These are phyloP conservation scores for Sphaeridia pumilis DNA, from an alignment of 2,888 invertebrate species.

Conservation along the genomic window DNA sequence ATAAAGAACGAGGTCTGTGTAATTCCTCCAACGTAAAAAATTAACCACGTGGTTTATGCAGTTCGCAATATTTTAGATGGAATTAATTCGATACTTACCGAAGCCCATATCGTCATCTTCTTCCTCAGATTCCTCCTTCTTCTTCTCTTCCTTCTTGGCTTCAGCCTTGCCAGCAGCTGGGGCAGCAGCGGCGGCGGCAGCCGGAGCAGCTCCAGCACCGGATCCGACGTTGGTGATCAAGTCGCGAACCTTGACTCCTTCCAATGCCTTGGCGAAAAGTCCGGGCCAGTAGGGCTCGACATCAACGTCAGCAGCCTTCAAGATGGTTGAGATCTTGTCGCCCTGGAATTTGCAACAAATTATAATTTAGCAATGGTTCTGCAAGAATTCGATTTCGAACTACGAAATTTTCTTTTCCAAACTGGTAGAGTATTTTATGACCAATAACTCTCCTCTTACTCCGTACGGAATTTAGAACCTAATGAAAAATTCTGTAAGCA, in stretches of 20 bases:
- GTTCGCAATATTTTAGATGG: too few relatives aligned
- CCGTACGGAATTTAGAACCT: too few relatives aligned
- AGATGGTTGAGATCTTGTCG: slow-evolving; percentile 91
- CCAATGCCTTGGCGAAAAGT: slow-evolving; percentile 91
- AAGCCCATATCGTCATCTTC: slow-evolving; percentile 92
- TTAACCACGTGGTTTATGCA: too few relatives aligned
- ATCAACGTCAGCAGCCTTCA: slow-evolving; percentile 92
- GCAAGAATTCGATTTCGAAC: too few relatives aligned
- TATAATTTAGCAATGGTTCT: too few relatives aligned
- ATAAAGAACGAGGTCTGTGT: too few relatives aligned
- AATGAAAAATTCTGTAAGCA: too few relatives aligned
- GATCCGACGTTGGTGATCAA: slow-evolving; percentile 87
- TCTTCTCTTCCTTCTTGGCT: slow-evolving; percentile 56
- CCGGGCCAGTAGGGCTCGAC: slow-evolving; percentile 99
- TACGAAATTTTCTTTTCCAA: too few relatives aligned
- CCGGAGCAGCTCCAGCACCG: slow-evolving; percentile 74
- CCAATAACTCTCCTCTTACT: too few relatives aligned
- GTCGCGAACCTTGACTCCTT: slow-evolving; percentile 85
- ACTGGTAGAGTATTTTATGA: too few relatives aligned
- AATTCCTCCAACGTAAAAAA: too few relatives aligned
- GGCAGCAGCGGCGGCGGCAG: slow-evolving; percentile 41
- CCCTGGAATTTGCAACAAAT: slow-evolving; percentile 56
- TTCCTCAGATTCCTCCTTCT: slow-evolving; percentile 65
- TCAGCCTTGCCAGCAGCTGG: slow-evolving; percentile 37
- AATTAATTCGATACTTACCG: slow-evolving; percentile 40